Percentiles rank a stretch among this genome's conserved stretches.
Evolutionary conservation across 2,888 invertebrate species (phyloP).

Genomic region (Tricholauxania praeusta): DNA sequence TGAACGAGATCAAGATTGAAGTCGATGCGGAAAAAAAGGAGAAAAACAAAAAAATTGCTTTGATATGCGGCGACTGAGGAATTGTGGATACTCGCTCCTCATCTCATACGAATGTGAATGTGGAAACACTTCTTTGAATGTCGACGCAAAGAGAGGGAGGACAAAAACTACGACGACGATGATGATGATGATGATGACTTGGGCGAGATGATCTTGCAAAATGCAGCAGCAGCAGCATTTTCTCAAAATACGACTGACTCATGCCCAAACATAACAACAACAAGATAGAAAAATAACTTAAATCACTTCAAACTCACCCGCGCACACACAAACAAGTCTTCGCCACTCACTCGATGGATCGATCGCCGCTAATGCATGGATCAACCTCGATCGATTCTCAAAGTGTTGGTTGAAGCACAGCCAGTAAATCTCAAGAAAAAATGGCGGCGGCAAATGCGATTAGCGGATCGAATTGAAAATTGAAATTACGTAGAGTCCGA

Average conservation of each 20-base stretch:
- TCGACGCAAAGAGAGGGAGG: too few species aligned
- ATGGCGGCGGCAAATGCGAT: constrained; percentile 51
- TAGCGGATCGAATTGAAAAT: constrained; percentile 64
- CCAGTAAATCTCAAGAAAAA: neutral
- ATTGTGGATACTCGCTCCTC: neutral
- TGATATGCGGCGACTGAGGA: neutral
- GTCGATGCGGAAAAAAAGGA: neutral
- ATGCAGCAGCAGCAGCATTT: constrained; percentile 12
- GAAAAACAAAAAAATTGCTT: neutral
- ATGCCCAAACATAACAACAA: constrained; percentile 30
- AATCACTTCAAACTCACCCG: constrained; percentile 37
- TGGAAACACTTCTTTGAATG: neutral
- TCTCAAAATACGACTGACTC: constrained; percentile 35
- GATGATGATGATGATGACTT: neutral
- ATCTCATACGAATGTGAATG: neutral
- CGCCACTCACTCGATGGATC: neutral
- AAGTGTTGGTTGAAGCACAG: neutral
- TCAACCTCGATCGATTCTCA: neutral
- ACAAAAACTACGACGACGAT: neutral
- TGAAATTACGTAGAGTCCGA: constrained; percentile 54
- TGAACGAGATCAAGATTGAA: neutral
- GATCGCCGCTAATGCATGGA: constrained; percentile 7
- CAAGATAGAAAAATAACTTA: constrained; percentile 7
- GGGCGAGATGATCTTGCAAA: constrained; percentile 34
- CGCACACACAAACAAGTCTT: constrained; percentile 16